Evolutionary conservation across 2,797 vertebrate genomes (phyloP).

Genomic region (Decapterus maruadsi): DNA sequence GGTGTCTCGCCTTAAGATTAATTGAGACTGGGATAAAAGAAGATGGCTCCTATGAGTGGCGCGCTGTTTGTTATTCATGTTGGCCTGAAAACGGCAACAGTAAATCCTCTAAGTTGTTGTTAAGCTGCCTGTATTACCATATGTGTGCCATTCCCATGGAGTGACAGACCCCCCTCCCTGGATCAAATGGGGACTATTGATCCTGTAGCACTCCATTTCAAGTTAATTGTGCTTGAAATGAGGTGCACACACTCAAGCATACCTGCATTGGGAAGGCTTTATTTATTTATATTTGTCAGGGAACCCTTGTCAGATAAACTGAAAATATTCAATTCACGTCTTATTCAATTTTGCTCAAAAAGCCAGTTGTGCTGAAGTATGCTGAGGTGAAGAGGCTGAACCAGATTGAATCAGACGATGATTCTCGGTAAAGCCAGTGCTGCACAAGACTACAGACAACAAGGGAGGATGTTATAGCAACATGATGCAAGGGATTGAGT

Average conservation of each 20-base stretch:
- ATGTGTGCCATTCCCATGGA: conserved; percentile 91
- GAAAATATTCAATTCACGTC: conserved; percentile 85
- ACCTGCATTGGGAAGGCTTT: conserved; percentile 90
- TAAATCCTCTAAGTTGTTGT: conserved; percentile 94
- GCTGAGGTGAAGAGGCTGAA: conserved; percentile 66
- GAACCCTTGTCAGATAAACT: conserved; percentile 82
- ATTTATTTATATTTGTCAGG: conserved; percentile 87
- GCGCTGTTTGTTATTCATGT: conserved; percentile 92
- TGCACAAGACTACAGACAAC: conserved; percentile 45
- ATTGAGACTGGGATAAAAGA: conserved; percentile 91
- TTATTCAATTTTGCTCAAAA: conserved; percentile 84
- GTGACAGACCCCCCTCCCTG: conserved; percentile 90
- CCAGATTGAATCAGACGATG: conserved; percentile 77
- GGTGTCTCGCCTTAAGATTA: conserved; percentile 90
- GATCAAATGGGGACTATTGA: conserved; percentile 93
- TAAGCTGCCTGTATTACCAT: conserved; percentile 92
- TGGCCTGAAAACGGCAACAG: conserved; percentile 91
- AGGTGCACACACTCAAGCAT: conserved; percentile 89
- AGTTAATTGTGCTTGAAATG: conserved; percentile 95
- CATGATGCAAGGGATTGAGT: conserved; percentile 38
- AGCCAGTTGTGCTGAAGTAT: conserved; percentile 75
- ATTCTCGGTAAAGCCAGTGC: conserved; percentile 43
- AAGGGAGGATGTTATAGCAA: conserved; percentile 38
- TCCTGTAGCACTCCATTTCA: conserved; percentile 92
- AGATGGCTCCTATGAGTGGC: conserved; percentile 91